Conservation (phyloP, 2,888 invertebrate genomes). For the Habrosyne pyritoides region DNA sequence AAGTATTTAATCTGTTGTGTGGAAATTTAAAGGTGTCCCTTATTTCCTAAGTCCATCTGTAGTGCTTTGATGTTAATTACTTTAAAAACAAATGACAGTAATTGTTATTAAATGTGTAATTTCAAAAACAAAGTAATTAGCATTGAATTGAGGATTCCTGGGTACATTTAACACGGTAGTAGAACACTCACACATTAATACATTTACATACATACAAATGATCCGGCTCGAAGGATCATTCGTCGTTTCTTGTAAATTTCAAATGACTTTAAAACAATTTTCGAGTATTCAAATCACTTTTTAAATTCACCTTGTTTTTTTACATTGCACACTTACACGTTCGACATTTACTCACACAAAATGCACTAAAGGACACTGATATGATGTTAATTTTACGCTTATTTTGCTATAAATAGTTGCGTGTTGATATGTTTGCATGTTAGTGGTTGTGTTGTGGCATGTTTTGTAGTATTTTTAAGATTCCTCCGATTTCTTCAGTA, state of each 20-base stretch:
- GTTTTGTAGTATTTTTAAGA: not conserved
- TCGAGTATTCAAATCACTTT: not conserved
- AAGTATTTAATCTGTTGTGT: not conserved
- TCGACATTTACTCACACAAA: not conserved
- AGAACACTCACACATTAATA: not conserved
- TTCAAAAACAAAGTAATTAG: not conserved
- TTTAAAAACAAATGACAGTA: not conserved
- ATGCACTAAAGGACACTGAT: not conserved
- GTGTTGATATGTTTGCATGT: slow-evolving; percentile 15
- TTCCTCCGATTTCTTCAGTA: not conserved
- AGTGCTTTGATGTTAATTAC: not conserved
- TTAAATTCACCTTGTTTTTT: not conserved
- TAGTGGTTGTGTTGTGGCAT: no score
- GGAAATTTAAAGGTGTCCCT: not conserved
- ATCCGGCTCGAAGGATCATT: not conserved
- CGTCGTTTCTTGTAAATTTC: not conserved
- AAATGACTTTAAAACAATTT: not conserved
- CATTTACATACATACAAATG: not conserved
- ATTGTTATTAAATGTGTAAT: no score
- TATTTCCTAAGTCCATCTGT: not conserved
- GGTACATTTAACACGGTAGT: not conserved
- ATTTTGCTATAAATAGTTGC: slow-evolving; percentile 10
- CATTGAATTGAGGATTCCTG: not conserved
- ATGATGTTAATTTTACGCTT: slow-evolving; percentile 9
- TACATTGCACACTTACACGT: not conserved